These are phyloP conservation scores for Palaemon carinicauda DNA, from an alignment of 1,140 invertebrate species.

Conservation along the genomic window DNA sequence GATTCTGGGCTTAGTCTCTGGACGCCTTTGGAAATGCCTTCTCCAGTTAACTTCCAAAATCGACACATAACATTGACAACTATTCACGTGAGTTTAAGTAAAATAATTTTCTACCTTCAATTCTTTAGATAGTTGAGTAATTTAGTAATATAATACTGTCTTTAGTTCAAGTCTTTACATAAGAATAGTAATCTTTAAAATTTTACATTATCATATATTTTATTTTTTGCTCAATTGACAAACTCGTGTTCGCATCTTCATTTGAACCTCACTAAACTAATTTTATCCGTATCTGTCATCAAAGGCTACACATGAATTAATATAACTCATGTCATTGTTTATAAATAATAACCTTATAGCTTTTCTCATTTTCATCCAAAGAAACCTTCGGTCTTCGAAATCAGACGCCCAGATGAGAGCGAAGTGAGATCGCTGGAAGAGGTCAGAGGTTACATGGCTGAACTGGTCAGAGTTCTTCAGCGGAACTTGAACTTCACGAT, in stretches of 20 bases:
- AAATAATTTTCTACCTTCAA: too few species aligned
- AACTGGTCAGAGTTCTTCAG: neutral
- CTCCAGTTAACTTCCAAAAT: neutral
- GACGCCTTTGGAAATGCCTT: neutral
- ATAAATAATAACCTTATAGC: neutral
- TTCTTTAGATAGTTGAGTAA: too few species aligned
- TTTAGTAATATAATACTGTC: too few species aligned
- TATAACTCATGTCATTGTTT: neutral
- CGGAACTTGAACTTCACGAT: conserved; percentile 13
- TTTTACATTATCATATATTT: too few species aligned
- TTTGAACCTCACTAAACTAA: too few species aligned
- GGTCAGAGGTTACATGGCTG: neutral
- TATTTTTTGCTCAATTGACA: neutral
- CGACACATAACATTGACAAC: neutral
- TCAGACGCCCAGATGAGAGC: neutral
- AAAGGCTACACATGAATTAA: too few species aligned
- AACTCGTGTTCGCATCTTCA: neutral
- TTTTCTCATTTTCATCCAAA: neutral
- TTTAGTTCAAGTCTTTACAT: neutral
- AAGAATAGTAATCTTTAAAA: too few species aligned
- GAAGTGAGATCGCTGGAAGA: neutral
- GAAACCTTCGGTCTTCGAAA: conserved; percentile 34
- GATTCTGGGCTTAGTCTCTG: neutral
- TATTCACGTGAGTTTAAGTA: conserved; percentile 11
- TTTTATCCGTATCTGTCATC: too few species aligned